Evolutionary conservation across 2,113 vertebrate genomes (phyloP).

Genomic region (Capreolus pygargus): DNA sequence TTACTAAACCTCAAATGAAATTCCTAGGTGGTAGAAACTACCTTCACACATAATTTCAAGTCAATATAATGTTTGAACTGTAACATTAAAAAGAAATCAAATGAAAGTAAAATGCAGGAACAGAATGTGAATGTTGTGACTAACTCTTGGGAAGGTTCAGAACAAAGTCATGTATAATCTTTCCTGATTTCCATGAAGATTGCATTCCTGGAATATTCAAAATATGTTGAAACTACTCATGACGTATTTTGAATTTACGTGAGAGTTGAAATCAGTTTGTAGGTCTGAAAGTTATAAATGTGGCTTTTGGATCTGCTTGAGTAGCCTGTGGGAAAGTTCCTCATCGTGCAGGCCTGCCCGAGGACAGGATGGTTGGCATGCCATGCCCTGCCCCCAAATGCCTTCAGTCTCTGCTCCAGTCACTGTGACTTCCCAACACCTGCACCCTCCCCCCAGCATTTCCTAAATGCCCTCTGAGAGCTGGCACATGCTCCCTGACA

Average conservation of each 20-base stretch:
- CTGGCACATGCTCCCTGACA: neutral
- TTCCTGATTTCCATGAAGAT: neutral
- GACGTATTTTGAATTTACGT: neutral
- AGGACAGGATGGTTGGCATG: neutral
- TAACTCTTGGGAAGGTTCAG: neutral
- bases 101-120: neutral
- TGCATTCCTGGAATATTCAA: neutral
- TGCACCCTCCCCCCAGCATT: neutral
- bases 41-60: neutral
- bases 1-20: neutral
- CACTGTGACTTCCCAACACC: neutral
- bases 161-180: neutral
- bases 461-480: neutral
- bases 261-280: neutral
- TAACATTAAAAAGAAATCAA: neutral
- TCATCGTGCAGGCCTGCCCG: neutral
- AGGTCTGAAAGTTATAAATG: neutral
- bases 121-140: neutral
- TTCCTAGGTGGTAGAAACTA: neutral
- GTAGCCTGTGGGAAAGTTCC: neutral
- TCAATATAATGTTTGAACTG: neutral
- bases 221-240: rapidly evolving
- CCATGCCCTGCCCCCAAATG: neutral
- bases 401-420: no score
- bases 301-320: neutral